Percentiles rank a stretch among this genome's conserved stretches.
These are phyloP conservation scores for Tubulanus polymorphus DNA, from an alignment of 2,888 invertebrate genomes.

Conservation along the genomic window DNA sequence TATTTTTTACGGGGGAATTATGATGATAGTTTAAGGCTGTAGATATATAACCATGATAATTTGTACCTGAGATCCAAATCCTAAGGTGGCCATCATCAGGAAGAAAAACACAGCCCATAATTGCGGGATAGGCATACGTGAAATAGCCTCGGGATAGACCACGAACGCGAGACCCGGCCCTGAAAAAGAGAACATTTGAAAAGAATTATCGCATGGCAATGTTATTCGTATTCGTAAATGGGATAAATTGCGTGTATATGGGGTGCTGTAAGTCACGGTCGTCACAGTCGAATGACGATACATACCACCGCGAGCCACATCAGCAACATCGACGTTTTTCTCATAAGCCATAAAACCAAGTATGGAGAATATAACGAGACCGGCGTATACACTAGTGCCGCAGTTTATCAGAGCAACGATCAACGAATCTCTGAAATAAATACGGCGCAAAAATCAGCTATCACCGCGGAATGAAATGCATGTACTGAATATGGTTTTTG, in stretches of 20 bases:
- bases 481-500: not conserved
- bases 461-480: too few relatives aligned
- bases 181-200: constrained; percentile 19
- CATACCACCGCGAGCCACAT: constrained; percentile 48
- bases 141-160: constrained; percentile 52
- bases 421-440: constrained; percentile 40
- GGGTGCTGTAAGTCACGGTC: not conserved
- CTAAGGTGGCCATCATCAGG: constrained; percentile 52
- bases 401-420: constrained; percentile 52
- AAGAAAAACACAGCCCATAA: constrained; percentile 53
- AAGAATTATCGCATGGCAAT: too few relatives aligned
- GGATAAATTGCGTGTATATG: too few relatives aligned
- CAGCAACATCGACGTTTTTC: constrained; percentile 46
- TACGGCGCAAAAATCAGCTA: not conserved
- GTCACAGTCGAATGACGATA: not conserved
- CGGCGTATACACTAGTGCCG: constrained; percentile 51
- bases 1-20: too few relatives aligned
- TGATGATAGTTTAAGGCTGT: too few relatives aligned
- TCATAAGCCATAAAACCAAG: constrained; percentile 62
- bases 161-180: constrained; percentile 53
- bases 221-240: too few relatives aligned
- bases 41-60: too few relatives aligned
- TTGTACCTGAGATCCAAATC: constrained; percentile 51
- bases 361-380: constrained; percentile 53
- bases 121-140: constrained; percentile 49